Conservation (phyloP, 1,140 invertebrate species). For the Drosophila truncata region DNA sequence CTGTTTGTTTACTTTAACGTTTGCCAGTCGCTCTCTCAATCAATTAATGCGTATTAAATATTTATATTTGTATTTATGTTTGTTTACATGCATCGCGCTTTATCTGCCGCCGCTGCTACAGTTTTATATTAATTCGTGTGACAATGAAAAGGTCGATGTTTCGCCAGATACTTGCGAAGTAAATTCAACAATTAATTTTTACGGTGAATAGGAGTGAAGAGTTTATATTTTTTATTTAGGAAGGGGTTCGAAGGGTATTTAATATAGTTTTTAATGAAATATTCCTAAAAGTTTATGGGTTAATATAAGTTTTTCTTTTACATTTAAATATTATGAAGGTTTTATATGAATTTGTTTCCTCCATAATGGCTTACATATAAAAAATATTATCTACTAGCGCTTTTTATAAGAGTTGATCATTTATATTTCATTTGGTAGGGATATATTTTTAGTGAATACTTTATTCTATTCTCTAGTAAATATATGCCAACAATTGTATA, state of each 20-base stretch:
- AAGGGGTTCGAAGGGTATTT: too few relatives aligned
- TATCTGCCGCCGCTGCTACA: conserved; percentile 25
- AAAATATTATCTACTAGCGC: too few relatives aligned
- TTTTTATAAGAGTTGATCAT: not conserved
- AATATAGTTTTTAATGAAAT: not conserved
- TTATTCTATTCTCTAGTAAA: too few relatives aligned
- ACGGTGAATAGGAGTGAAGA: too few relatives aligned
- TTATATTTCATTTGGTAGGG: not conserved
- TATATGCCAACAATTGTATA: not conserved
- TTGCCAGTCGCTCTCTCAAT: conserved; percentile 31
- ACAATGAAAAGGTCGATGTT: conserved; percentile 7
- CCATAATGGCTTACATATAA: not conserved
- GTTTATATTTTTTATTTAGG: not conserved
- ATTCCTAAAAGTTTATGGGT: too few relatives aligned
- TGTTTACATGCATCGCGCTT: conserved; percentile 6
- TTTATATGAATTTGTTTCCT: not conserved
- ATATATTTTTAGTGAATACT: not conserved
- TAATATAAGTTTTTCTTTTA: not conserved
- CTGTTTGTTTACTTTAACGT: not conserved
- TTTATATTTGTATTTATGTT: conserved; percentile 32
- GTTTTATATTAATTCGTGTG: conserved; percentile 9
- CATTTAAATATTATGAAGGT: not conserved
- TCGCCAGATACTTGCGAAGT: not conserved
- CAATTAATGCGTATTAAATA: conserved; percentile 39
- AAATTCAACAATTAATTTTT: not conserved